Percentiles rank a stretch among this genome's conserved stretches.
phyloP scores from a whole-genome alignment of 1,140 invertebrate species.

The Polypedilum vanderplanki region DNA sequence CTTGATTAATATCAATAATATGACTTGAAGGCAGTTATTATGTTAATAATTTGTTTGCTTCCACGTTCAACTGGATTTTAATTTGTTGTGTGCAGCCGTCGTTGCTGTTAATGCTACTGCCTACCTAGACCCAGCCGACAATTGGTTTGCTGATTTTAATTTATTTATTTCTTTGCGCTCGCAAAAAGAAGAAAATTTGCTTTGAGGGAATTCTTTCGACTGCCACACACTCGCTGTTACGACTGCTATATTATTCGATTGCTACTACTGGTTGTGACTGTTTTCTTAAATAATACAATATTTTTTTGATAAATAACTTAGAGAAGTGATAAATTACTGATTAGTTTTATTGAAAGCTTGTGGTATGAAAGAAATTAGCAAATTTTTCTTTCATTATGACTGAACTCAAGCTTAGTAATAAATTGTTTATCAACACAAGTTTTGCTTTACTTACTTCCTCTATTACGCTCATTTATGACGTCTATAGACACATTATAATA shows the following conservation, averaged over 20 bases:
- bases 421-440: conserved; percentile 13
- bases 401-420: neutral
- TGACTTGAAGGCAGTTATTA: conserved; percentile 6
- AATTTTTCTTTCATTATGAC: neutral
- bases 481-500: neutral
- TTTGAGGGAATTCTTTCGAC: neutral
- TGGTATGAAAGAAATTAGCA: neutral
- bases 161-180: conserved; percentile 3
- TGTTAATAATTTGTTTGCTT: conserved; percentile 19
- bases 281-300: neutral
- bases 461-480: conserved; percentile 3
- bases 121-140: neutral
- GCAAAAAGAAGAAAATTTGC: neutral
- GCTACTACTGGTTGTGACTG: neutral
- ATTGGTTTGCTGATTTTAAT: neutral
- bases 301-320: conserved; percentile 7
- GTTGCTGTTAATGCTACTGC: neutral
- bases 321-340: neutral
- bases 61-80: conserved; percentile 11
- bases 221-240: neutral
- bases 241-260: neutral
- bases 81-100: neutral
- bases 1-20: conserved; percentile 20
- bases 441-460: neutral
- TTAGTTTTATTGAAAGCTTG: conserved; percentile 9